A percentile compares a stretch with the other conserved stretches of the same genome.
Evolutionary conservation across 2,888 invertebrate genomes (phyloP).

Genomic region (Ormyrus nitidulus): DNA sequence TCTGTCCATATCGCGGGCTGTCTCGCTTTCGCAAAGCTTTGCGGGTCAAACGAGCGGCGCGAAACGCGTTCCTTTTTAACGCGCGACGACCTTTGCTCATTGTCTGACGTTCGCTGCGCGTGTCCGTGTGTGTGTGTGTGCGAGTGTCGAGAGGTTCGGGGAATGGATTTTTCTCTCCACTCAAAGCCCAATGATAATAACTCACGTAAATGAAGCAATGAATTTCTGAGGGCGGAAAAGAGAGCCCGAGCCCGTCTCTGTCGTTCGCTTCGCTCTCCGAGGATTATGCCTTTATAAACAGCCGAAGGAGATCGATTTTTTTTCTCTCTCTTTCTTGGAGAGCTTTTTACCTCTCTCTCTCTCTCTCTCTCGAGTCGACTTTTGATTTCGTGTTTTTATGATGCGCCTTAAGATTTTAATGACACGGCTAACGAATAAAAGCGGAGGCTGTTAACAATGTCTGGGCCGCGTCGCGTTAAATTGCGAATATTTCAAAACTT

Average conservation of each 20-base stretch:
- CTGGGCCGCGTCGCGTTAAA: too few species aligned
- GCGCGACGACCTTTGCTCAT: slow-evolving; percentile 32
- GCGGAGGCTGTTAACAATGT: too few species aligned
- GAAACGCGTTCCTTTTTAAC: slow-evolving; percentile 1
- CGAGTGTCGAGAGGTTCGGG: not conserved
- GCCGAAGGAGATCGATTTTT: slow-evolving; percentile 30
- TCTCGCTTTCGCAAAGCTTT: not conserved
- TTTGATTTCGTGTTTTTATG: too few species aligned
- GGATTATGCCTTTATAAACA: slow-evolving; percentile 34
- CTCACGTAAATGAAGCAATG: slow-evolving; percentile 55
- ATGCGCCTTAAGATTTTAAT: too few species aligned
- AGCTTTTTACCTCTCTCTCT: too few species aligned
- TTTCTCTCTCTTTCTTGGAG: not conserved
- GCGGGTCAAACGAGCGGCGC: slow-evolving; percentile 13
- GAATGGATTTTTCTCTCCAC: slow-evolving; percentile 41
- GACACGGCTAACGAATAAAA: too few species aligned
- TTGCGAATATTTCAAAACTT: too few species aligned
- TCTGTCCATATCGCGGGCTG: not conserved
- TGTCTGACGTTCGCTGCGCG: too few species aligned
- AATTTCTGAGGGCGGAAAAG: slow-evolving; percentile 51
- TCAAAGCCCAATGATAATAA: slow-evolving; percentile 52
- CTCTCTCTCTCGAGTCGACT: too few species aligned
- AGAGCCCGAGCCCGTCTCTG: not conserved
- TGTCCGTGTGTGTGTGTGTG: not conserved
- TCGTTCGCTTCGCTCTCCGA: not conserved